Percentiles rank a stretch among this genome's conserved stretches.
Evolutionary conservation across 2,888 invertebrate genomes (phyloP).

Genomic region (Xestia sexstrigata): DNA sequence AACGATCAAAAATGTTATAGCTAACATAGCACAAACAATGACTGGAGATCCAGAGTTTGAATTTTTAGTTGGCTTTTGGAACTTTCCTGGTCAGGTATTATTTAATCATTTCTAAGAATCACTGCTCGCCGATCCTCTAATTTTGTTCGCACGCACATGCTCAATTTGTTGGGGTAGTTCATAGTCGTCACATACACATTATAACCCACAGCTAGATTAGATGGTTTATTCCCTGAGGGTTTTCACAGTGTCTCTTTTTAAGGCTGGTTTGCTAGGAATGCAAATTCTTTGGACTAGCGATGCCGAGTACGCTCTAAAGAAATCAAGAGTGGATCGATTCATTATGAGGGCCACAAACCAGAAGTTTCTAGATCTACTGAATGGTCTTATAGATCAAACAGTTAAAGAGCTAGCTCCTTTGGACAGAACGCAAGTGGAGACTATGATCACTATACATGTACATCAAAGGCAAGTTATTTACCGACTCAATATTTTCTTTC

Average conservation of each 20-base stretch:
- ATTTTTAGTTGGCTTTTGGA: constrained; percentile 93
- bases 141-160: not conserved
- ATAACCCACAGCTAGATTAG: not conserved
- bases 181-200: not conserved
- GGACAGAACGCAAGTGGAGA: constrained; percentile 95
- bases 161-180: not conserved
- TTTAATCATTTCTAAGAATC: not conserved
- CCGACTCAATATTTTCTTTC: not conserved
- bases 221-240: not conserved
- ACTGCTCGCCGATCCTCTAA: too few relatives aligned
- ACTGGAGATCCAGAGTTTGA: constrained; percentile 93
- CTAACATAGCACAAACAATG: constrained; percentile 92
- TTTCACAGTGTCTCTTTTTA: constrained; percentile 44
- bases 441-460: constrained; percentile 97
- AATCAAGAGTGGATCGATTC: constrained; percentile 92
- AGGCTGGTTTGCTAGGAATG: constrained; percentile 95
- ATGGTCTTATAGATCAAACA: constrained; percentile 95
- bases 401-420: constrained; percentile 94
- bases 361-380: constrained; percentile 94
- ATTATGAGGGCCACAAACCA: constrained; percentile 96
- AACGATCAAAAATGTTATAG: constrained; percentile 94
- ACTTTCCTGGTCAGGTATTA: constrained; percentile 94
- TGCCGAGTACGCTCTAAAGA: constrained; percentile 94
- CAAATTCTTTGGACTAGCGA: constrained; percentile 97
- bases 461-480: constrained; percentile 93